A percentile compares a stretch with the other conserved stretches of the same genome.
Conservation (phyloP, 2,113 vertebrate species). For the Thunnus maccoyii region DNA sequence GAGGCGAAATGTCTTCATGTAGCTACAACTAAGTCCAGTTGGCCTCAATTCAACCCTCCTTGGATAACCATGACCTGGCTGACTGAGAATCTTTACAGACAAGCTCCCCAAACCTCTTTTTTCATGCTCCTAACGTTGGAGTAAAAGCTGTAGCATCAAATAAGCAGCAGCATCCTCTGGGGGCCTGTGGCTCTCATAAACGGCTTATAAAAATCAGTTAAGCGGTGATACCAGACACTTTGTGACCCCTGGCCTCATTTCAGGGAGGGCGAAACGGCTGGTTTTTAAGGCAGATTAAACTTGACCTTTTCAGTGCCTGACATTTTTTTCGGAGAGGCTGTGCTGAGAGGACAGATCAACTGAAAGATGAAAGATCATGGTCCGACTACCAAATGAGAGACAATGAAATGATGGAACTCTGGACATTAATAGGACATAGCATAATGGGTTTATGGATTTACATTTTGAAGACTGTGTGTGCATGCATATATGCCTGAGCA, state of each 20-base stretch:
- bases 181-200: slow-evolving; percentile 64
- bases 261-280: slow-evolving; percentile 44
- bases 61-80: too few relatives aligned
- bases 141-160: slow-evolving; percentile 65
- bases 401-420: slow-evolving; percentile 30
- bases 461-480: neutral
- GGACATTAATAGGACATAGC: slow-evolving; percentile 11
- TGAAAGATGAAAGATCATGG: slow-evolving; percentile 53
- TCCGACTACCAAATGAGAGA: slow-evolving; percentile 41
- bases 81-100: neutral
- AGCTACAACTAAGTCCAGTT: neutral
- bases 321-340: slow-evolving; percentile 56
- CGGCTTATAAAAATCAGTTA: slow-evolving; percentile 74
- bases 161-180: slow-evolving; percentile 57
- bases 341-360: slow-evolving; percentile 55
- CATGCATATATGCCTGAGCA: neutral
- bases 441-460: slow-evolving; percentile 5
- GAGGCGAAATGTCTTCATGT: neutral
- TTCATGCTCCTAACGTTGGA: slow-evolving; percentile 51
- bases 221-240: slow-evolving; percentile 59
- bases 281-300: slow-evolving; percentile 75
- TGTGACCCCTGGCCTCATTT: slow-evolving; percentile 74
- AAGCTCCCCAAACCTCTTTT: slow-evolving; percentile 45
- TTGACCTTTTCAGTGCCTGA: slow-evolving; percentile 74
- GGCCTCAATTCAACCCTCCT: too few relatives aligned